Conservation (phyloP, 1,140 invertebrate genomes). For the Drosophila albomicans region DNA sequence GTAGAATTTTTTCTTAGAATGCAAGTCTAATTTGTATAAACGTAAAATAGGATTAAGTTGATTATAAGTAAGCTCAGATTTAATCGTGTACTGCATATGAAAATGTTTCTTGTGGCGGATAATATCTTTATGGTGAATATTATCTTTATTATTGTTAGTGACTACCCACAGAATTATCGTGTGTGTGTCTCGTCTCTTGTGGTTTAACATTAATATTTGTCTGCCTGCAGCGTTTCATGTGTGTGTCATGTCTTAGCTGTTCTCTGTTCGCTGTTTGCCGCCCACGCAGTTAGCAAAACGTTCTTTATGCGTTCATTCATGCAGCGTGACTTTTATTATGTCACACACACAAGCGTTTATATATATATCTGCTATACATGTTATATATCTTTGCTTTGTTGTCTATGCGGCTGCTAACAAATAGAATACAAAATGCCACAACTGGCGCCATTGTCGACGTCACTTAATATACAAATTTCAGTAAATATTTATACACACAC, state of each 20-base stretch:
- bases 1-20: too few relatives aligned
- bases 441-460: slow-evolving; percentile 61
- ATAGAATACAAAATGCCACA: slow-evolving; percentile 43
- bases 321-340: slow-evolving; percentile 70
- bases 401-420: slow-evolving; percentile 58
- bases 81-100: too few relatives aligned
- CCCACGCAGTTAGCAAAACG: slow-evolving; percentile 59
- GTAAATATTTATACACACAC: slow-evolving; percentile 73
- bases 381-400: background rate
- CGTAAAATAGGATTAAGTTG: too few relatives aligned
- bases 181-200: background rate
- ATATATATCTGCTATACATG: background rate
- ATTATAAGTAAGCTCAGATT: too few relatives aligned
- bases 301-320: slow-evolving; percentile 62
- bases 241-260: slow-evolving; percentile 18
- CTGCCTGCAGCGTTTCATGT: slow-evolving; percentile 19
- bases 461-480: slow-evolving; percentile 83
- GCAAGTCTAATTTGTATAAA: too few relatives aligned
- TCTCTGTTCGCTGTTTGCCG: slow-evolving; percentile 7
- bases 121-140: background rate
- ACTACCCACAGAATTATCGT: background rate
- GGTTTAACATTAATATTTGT: background rate
- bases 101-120: background rate
- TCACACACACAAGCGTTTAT: slow-evolving; percentile 30
- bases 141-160: slow-evolving; percentile 1